These are phyloP conservation scores for Pterois miles DNA, from an alignment of 2,797 vertebrate species.

Conservation along the genomic window DNA sequence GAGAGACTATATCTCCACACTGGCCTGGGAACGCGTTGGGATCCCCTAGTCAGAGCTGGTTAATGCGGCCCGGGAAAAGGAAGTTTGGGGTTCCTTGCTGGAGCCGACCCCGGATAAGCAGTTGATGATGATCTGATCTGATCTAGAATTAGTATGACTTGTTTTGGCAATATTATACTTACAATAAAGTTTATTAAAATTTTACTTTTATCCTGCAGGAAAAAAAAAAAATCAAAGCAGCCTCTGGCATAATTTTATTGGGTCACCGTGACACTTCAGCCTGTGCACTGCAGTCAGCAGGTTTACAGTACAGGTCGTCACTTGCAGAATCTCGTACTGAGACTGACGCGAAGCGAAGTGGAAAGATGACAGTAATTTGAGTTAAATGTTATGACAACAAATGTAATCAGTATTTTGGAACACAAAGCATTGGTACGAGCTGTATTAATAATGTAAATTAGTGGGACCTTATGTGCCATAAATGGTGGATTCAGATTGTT, in stretches of 20 bases:
- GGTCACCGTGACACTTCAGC: slow-evolving; percentile 53
- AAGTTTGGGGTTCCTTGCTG: too few relatives aligned
- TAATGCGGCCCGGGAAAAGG: too few relatives aligned
- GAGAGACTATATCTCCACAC: too few relatives aligned
- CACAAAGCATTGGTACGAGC: slow-evolving; percentile 47
- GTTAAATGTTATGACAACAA: slow-evolving; percentile 51
- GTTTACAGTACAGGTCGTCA: slow-evolving; percentile 33
- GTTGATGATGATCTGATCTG: too few relatives aligned
- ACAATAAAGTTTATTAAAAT: background rate
- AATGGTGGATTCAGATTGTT: slow-evolving; percentile 41
- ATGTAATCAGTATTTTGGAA: slow-evolving; percentile 71
- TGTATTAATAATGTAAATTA: slow-evolving; percentile 60
- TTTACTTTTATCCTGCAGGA: background rate
- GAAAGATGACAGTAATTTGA: slow-evolving; percentile 32
- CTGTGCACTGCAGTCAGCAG: slow-evolving; percentile 42
- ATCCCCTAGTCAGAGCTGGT: too few relatives aligned
- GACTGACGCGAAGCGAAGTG: slow-evolving; percentile 24
- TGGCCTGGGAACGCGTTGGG: too few relatives aligned
- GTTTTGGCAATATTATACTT: background rate
- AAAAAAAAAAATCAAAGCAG: background rate
- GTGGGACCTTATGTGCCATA: slow-evolving; percentile 34
- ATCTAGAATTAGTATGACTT: background rate
- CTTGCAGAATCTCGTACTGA: slow-evolving; percentile 20
- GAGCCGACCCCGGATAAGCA: too few relatives aligned
- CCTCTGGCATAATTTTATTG: slow-evolving; percentile 25